Percentiles rank a stretch among this genome's conserved stretches.
These are phyloP conservation scores for Nerophis lumbriciformis DNA, from an alignment of 2,113 vertebrate genomes.

Conservation along the genomic window DNA sequence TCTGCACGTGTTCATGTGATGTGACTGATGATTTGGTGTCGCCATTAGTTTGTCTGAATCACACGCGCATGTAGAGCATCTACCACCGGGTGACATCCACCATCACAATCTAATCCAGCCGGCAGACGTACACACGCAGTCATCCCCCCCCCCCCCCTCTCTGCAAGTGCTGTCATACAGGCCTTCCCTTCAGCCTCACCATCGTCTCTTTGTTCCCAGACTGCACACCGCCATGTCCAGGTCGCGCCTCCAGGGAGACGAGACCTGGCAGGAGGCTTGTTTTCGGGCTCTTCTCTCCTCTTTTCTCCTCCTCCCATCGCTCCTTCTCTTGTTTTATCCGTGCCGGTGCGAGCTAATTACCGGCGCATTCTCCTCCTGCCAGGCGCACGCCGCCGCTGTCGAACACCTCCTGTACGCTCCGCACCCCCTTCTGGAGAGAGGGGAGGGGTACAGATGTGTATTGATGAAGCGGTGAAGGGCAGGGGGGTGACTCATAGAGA, in stretches of 20 bases:
- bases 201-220: slow-evolving; percentile 69
- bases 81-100: slow-evolving; percentile 26
- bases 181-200: slow-evolving; percentile 56
- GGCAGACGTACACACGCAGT: slow-evolving; percentile 17
- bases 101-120: slow-evolving; percentile 46
- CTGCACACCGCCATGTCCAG: slow-evolving; percentile 71
- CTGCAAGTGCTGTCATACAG: slow-evolving; percentile 59
- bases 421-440: slow-evolving; percentile 36
- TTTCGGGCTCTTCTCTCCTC: slow-evolving; percentile 61
- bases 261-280: slow-evolving; percentile 70
- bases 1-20: too few relatives aligned
- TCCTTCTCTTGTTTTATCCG: slow-evolving; percentile 59
- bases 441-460: slow-evolving; percentile 66
- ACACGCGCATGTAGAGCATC: background rate
- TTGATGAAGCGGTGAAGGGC: slow-evolving; percentile 72
- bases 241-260: slow-evolving; percentile 66
- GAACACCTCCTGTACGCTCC: slow-evolving; percentile 45
- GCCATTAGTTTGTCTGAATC: slow-evolving; percentile 1
- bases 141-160: slow-evolving; percentile 8
- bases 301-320: slow-evolving; percentile 48
- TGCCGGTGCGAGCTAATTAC: slow-evolving; percentile 70
- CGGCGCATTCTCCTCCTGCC: slow-evolving; percentile 66
- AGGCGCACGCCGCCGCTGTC: slow-evolving; percentile 64
- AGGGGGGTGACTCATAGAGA: slow-evolving; percentile 62
- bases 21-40: too few relatives aligned